Base-by-base conservation (phyloP, 2,797 vertebrate species). In the Loris lydekkerianus region DNA sequence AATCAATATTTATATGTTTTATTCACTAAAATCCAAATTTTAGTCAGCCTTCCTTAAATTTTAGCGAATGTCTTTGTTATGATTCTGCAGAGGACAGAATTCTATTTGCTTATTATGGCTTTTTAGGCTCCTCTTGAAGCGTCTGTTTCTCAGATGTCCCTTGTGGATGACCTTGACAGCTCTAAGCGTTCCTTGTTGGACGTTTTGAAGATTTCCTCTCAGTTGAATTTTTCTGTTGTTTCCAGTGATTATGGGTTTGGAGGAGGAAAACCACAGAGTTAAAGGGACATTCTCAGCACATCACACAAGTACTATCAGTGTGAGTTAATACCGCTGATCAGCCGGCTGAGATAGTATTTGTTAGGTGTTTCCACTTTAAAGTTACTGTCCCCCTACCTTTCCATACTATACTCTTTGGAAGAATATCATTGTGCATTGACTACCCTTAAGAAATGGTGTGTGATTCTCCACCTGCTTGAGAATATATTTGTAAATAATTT, bases 171-270 rank as follows among this genome's bases (percentile, higher is more conserved):
- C n/a, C 4, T 56, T 89, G 72, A 61, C 4, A 7, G 15, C 56
- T 85, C 76, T 69, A 31, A 70, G 31, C 9, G 17, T 2, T 61
- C 25, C 61, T 92, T 86, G 25, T 63, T n/a, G 69, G 21, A 2
- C 4, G 56, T 92, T 75, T 92, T 76, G 56, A 53, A 75, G 29
- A 70, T n/a, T 86, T n/a, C 31, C 46, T 46, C 78, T 91, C 82
- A 53, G 1, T 29, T 67, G 27, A 37, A 84, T 88, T 43, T 87
- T 34, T 34, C 49, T 83, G 73, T 43, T 80, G 27, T 31, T 92
- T 82, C n/a, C 76, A 82, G 53, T 84, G 70, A 43, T 77, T 49
- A 9, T 4, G 10, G 11, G 65, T 34, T 93, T 75, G 9, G 13
- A 21, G 53, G 23, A n/a, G 40, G 11, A 91, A 75, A 34, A 81